Conservation (phyloP, 2,888 invertebrate genomes). For the Oxystoma pomonae region DNA sequence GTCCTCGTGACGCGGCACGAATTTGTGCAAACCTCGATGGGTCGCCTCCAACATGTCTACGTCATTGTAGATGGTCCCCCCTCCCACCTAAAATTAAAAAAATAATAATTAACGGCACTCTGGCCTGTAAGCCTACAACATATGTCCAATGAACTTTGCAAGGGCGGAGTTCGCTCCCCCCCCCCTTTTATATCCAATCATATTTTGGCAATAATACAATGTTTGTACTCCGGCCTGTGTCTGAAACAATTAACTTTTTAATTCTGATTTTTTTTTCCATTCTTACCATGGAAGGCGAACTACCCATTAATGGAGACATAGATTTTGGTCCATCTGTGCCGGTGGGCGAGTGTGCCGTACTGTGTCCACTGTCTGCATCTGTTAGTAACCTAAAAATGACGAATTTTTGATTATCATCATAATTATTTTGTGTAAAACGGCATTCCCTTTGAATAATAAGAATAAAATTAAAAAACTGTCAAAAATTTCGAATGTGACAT, state of each 20-base stretch:
- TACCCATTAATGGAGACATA: slow-evolving; percentile 61
- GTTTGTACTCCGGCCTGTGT: too few relatives aligned
- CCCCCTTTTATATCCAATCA: too few relatives aligned
- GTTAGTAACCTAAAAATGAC: slow-evolving; percentile 58
- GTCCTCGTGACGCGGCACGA: slow-evolving; percentile 91
- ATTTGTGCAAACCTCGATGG: slow-evolving; percentile 92
- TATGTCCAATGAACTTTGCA: too few relatives aligned
- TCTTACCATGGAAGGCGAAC: slow-evolving; percentile 58
- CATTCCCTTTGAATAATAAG: not conserved
- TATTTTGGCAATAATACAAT: too few relatives aligned
- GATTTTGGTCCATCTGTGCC: slow-evolving; percentile 77
- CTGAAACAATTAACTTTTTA: too few relatives aligned
- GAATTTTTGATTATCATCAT: not conserved
- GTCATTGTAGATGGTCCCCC: slow-evolving; percentile 70
- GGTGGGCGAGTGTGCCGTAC: slow-evolving; percentile 84
- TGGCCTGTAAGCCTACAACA: too few relatives aligned
- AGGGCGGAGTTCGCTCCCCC: too few relatives aligned
- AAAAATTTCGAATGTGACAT: too few relatives aligned
- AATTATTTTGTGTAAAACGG: not conserved
- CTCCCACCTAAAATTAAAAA: slow-evolving; percentile 28
- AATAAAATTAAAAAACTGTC: not conserved
- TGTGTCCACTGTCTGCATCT: slow-evolving; percentile 84
- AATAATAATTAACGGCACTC: too few relatives aligned
- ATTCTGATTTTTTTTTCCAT: too few relatives aligned
- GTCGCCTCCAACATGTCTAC: slow-evolving; percentile 75